Base-by-base conservation (phyloP, 2,113 vertebrate species). In the Elgaria multicarinata region DNA sequence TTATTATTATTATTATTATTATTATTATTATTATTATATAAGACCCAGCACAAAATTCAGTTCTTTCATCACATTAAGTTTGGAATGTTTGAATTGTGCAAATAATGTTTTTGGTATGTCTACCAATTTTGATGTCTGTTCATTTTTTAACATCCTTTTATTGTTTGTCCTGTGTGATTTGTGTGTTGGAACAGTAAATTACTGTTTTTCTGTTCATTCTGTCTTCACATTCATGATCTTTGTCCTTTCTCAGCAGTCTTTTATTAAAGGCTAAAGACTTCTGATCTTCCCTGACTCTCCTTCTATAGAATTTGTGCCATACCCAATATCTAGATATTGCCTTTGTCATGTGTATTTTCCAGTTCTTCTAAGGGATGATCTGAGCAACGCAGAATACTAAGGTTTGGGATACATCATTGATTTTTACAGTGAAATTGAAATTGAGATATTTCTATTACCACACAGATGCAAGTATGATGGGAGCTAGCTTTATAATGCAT, bases 81-180 rank as follows among this genome's bases (percentile, higher is more conserved):
- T 85, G 62, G 26, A 46, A 88, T 67, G 36, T 62, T 81, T 82
- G n/a, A 74, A 28, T 67, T 67, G 36, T 55, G 36, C 14, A 78
- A 78, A 74, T 67, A 42, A 39, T 66, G 22, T 82, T 72, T 46
- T 22, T 26, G n/a, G 33, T 84, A 9, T 74, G 71, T 44, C 53
- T n/a, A 24, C 13, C 28, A 13, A 88, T 69, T 69, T 78, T 85
- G 36, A 55, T 89, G 74, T 33, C 88, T 85, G 42, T 69, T 77
- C 36, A 75, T 42, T 62, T 86, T 79, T 66, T 36, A 50, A 72
- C 53, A 44, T 31, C 16, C 13, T 72, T 72, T n/a, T 36, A 66
- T 44, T 39, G 53, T 74, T 88, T 76, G 58, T 53, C 26, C 5
- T 31, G 42, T 89, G 44, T 66, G 66, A 80, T 18, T 20, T 83